Percentiles rank a stretch among this genome's conserved stretches.
Evolutionary conservation across 2,888 invertebrate species (phyloP).

Genomic region (Polydrusus tereticollis): DNA sequence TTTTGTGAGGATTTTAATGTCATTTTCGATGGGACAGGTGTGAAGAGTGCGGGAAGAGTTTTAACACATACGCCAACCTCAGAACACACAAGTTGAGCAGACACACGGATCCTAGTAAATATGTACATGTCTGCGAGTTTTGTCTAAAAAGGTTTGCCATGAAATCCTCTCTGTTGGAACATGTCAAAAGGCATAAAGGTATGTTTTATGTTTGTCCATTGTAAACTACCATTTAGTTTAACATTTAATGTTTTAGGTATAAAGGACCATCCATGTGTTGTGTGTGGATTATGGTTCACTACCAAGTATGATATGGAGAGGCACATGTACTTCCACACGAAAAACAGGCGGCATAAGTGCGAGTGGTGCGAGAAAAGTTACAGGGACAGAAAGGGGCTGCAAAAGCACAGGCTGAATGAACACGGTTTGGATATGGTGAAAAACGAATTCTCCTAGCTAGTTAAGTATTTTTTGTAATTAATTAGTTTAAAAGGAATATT

Average conservation of each 20-base stretch:
- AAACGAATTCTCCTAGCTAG: no score
- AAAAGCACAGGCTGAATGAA: neutral
- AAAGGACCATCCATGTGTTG: constrained; percentile 54
- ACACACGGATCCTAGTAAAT: constrained; percentile 57
- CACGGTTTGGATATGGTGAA: neutral
- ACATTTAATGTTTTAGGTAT: constrained; percentile 51
- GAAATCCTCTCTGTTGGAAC: constrained; percentile 56
- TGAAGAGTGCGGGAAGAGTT: constrained; percentile 57
- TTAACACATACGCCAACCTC: constrained; percentile 58
- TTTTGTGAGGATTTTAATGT: neutral
- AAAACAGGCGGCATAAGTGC: constrained; percentile 61
- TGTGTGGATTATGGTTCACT: constrained; percentile 55
- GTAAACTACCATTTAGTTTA: no score
- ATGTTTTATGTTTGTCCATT: neutral
- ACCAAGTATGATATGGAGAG: constrained; percentile 54
- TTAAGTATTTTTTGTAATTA: no score
- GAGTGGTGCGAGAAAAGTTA: constrained; percentile 65
- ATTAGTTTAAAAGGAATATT: no score
- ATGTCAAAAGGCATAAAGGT: constrained; percentile 52
- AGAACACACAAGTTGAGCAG: constrained; percentile 56
- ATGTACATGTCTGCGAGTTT: constrained; percentile 52
- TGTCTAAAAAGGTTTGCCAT: constrained; percentile 53
- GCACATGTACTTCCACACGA: constrained; percentile 56
- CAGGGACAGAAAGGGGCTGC: neutral
- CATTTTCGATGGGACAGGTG: no score